Conservation (phyloP, 2,888 invertebrate genomes). For the Drosophila yooni region DNA sequence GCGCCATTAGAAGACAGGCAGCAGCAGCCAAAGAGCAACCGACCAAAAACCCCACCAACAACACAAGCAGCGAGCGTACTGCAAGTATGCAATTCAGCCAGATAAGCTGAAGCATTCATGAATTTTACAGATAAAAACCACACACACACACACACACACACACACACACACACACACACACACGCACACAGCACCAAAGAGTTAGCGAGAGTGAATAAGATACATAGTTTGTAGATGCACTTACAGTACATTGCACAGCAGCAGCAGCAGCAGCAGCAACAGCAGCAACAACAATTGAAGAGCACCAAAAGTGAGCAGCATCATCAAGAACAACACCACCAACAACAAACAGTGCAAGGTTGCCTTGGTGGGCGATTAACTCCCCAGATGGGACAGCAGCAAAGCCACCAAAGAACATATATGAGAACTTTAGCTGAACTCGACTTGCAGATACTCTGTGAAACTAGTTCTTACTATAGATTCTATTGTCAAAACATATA, state of each 20-base stretch:
- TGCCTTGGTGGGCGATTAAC: slow-evolving; percentile 48
- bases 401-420: slow-evolving; percentile 13
- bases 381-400: slow-evolving; percentile 16
- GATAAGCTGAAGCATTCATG: slow-evolving; percentile 84
- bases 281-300: slow-evolving; percentile 46
- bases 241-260: slow-evolving; percentile 80
- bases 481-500: neutral
- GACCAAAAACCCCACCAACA: slow-evolving; percentile 50
- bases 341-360: slow-evolving; percentile 38
- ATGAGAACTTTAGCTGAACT: neutral
- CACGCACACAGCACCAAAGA: slow-evolving; percentile 1
- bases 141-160: slow-evolving; percentile 50
- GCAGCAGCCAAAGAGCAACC: slow-evolving; percentile 33
- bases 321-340: slow-evolving; percentile 35
- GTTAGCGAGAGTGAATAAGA: slow-evolving; percentile 43
- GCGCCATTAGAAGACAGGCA: slow-evolving; percentile 75
- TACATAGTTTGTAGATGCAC: slow-evolving; percentile 62
- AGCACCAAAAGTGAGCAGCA: slow-evolving; percentile 67
- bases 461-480: neutral
- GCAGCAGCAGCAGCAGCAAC: slow-evolving; percentile 41
- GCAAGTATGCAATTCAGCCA: slow-evolving; percentile 83
- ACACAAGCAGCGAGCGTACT: slow-evolving; percentile 57
- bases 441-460: slow-evolving; percentile 11
- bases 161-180: slow-evolving; percentile 28
- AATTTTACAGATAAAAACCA: slow-evolving; percentile 82